Base-by-base conservation (phyloP, 2,113 vertebrate genomes). In the Talpa occidentalis region DNA sequence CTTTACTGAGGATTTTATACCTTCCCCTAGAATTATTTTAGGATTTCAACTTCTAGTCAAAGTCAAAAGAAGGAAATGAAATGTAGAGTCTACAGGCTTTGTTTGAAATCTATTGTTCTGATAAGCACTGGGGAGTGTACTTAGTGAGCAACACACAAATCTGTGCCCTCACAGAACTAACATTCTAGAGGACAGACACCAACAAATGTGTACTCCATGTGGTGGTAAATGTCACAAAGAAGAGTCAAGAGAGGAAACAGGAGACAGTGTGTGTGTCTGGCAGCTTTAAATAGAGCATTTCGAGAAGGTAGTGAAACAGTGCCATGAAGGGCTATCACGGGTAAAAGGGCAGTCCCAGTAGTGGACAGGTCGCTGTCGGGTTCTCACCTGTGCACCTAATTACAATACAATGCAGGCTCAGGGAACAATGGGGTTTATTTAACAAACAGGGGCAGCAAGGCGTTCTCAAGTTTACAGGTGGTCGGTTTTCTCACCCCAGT, bases 211-310 rank as follows among this genome's bases (percentile, higher is more conserved):
- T 3, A 12, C 72, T 54, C 56, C 19, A 17, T 2, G 0, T 3
- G 10, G 40, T 2, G 6, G 21, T 26, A 2, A 6, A 5, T 0
- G 24, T 32, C 8, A 0, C 19, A 62, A 62, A 26, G 56, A 16
- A 4, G 37, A 24, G 42, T 44, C 8, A 1, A 30, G 82, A 59
- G 47, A 56, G 56, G 37, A 24, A 19, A 59, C 82, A 40, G 0
- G 7, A 2, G 69, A 52, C 1, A 2, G n/a, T 2, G 22, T 64
- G 56, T 8, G 6, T 5, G 24, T 40, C 3, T 5, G 24, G 49
- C 3, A 7, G 35, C 40, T 73, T 47, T 37, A 15, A 40, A 32
- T 3, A 1, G 44, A 7, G 11, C 35, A 26, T 47, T 72, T 54
- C 10, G 6, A 60, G 54, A 69, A 72, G 49, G 16, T 17, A 54